These are phyloP conservation scores for Piaya cayana DNA, from an alignment of 2,113 vertebrate genomes.

Conservation along the genomic window DNA sequence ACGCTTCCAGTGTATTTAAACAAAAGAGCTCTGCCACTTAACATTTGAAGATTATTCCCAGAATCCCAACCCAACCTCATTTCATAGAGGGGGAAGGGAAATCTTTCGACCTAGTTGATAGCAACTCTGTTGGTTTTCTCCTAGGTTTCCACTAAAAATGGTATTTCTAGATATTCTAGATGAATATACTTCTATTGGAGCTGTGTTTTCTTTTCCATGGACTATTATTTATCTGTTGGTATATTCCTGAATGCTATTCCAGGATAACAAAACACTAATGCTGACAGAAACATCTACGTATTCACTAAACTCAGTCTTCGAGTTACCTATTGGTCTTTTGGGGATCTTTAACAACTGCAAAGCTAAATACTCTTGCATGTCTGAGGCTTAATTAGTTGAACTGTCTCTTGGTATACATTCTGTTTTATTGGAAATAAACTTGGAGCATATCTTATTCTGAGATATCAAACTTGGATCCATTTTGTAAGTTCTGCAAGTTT, in stretches of 20 bases:
- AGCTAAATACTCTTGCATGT: conserved; percentile 31
- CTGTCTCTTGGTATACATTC: neutral
- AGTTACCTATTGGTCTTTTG: neutral
- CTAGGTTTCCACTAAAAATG: neutral
- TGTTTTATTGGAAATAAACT: neutral
- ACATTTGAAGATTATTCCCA: neutral
- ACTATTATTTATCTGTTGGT: neutral
- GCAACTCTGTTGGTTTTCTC: neutral
- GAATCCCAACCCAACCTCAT: neutral
- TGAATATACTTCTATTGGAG: neutral
- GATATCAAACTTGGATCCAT: neutral
- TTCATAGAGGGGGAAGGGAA: neutral
- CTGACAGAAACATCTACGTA: neutral
- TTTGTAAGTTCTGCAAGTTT: neutral
- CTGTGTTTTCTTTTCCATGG: neutral
- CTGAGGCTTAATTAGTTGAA: conserved; percentile 12
- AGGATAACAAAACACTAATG: neutral
- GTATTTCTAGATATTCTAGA: neutral
- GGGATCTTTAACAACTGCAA: conserved; percentile 25
- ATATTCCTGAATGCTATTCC: neutral
- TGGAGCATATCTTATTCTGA: neutral
- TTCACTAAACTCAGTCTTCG: neutral
- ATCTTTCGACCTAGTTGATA: neutral
- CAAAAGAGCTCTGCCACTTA: neutral
- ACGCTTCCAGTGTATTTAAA: neutral